Conservation (phyloP, 92 coral and sea anemone species). For the Zoanthus gigantus region DNA sequence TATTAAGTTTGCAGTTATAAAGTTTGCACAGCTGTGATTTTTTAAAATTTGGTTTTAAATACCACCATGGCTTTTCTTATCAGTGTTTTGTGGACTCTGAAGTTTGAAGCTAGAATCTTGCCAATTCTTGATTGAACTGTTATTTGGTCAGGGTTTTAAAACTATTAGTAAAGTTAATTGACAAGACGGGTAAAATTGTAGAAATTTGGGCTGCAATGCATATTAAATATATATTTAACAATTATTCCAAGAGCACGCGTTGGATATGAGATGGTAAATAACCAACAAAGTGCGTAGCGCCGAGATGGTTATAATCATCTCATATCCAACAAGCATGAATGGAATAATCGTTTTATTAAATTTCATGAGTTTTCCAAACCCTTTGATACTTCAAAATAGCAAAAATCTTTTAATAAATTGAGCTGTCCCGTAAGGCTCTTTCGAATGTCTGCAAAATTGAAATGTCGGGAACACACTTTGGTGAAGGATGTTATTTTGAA, state of each 20-base stretch:
- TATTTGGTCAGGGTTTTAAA: background rate
- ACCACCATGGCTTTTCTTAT: conserved; percentile 5
- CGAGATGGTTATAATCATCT: background rate
- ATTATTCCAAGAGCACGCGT: too few species aligned
- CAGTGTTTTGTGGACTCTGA: background rate
- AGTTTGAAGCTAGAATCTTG: background rate
- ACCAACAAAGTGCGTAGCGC: background rate
- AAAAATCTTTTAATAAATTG: background rate
- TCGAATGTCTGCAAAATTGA: background rate
- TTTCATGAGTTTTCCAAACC: background rate
- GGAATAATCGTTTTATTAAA: too few species aligned
- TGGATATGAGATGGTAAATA: too few species aligned
- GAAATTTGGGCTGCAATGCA: background rate
- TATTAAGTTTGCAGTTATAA: conserved; percentile 1
- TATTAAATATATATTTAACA: too few species aligned
- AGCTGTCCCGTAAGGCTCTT: background rate
- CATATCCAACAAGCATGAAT: too few species aligned
- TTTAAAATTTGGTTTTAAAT: background rate
- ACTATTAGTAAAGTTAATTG: background rate
- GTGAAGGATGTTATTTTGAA: background rate
- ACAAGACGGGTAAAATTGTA: background rate
- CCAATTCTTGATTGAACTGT: conserved; percentile 4
- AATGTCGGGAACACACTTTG: conserved; percentile 5
- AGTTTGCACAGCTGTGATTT: conserved; percentile 1
- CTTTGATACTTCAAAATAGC: background rate